Base-by-base conservation (phyloP, 2,797 vertebrate species). In the Capromys pilorides region DNA sequence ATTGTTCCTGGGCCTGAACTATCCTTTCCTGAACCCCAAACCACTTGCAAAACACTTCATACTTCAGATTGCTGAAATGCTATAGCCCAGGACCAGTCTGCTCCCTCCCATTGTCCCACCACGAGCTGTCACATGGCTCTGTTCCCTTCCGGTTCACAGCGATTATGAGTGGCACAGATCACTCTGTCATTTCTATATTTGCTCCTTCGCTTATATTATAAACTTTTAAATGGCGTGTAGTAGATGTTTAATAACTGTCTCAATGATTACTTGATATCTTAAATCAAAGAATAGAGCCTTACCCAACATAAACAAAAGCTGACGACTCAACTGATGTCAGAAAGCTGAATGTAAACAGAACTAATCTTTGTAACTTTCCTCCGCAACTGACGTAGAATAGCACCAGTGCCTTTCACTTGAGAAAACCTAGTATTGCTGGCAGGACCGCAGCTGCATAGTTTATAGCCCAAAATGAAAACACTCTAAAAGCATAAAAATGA, bases 291-390 rank as follows among this genome's bases (percentile, higher is more conserved):
- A 91, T 1, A 64, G 28, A 45, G 28, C 19, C 59, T 94, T 85
- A 45, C 1, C 2, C 89, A 94, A 92, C 87, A 93, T 14, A 90
- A 80, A 64, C 59, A 71, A 88, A 91, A 64, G 57, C 26, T 79
- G 57, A 87, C 82, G 36, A 3, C 16, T 79, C 81, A 75, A 31
- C 36, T 8, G 39, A 18, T 12, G 12, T 71, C 54, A 92, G 54
- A 88, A 95, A 64, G 11, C 36, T 85, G 33, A 93, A 36, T 79
- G 59, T 33, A n/a, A 7, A 82, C 31, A 85, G 85, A 93, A 81
- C 77, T 89, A 86, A 67, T 64, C 18, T 75, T 8, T 9, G 16
- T 71, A 36, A 36, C 13, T n/a, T 1, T 28, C n/a, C 86, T 92
- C 61, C 18, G 49, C 6, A 86, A 24, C 3, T 45, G 36, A 28